A percentile compares a stretch with the other conserved stretches of the same genome.
Conservation (phyloP, 2,888 invertebrate genomes). For the Plemyria rubiginata region DNA sequence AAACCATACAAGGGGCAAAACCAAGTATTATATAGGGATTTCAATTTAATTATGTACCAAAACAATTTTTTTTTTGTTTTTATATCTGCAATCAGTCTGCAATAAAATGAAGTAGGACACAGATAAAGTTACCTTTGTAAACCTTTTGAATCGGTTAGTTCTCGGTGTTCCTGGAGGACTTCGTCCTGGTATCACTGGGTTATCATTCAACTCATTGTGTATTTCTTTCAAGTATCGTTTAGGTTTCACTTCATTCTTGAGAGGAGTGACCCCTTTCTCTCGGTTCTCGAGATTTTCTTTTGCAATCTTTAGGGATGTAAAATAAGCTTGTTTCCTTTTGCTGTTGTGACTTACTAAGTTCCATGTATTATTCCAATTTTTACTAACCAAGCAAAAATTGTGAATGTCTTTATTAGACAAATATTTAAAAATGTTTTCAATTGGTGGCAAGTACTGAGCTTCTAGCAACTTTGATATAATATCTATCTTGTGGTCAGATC, state of each 20-base stretch:
- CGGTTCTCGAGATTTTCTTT: conserved; percentile 73
- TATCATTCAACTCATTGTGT: conserved; percentile 61
- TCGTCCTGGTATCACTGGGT: conserved; percentile 40
- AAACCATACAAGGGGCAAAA: too few species aligned
- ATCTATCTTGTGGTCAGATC: conserved; percentile 73
- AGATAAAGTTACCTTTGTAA: conserved; percentile 61
- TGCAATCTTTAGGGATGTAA: conserved; percentile 56
- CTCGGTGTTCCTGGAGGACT: conserved; percentile 74
- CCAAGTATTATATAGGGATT: too few species aligned
- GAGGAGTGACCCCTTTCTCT: conserved; percentile 49
- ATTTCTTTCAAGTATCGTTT: conserved; percentile 64
- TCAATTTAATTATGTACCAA: too few species aligned
- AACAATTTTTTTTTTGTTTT: too few species aligned
- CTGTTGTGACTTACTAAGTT: conserved; percentile 58
- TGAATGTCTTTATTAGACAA: conserved; percentile 71
- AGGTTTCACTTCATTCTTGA: conserved; percentile 45
- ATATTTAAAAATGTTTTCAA: conserved; percentile 68
- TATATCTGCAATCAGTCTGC: too few species aligned
- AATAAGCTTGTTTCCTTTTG: conserved; percentile 59
- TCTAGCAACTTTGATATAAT: conserved; percentile 66
- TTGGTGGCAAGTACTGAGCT: conserved; percentile 58
- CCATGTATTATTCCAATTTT: conserved; percentile 68
- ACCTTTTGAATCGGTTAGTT: conserved; percentile 70
- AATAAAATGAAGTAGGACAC: background rate
- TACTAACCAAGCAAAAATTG: conserved; percentile 71